Conservation (phyloP, 1,140 invertebrate genomes). For the Ostrea denselamellosa region DNA sequence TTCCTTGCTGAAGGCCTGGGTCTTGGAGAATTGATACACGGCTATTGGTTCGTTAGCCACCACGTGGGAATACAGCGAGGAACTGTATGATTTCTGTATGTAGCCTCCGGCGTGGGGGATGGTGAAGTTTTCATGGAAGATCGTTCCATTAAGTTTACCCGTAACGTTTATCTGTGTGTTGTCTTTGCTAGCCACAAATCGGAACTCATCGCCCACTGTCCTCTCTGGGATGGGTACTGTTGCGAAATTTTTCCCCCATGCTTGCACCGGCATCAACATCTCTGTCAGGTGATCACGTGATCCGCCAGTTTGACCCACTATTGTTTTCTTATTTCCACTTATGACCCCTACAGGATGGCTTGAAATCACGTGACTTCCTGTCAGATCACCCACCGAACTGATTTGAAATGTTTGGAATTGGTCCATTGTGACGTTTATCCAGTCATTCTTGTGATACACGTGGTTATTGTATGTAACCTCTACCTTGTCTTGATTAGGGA, state of each 20-base stretch:
- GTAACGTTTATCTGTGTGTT: constrained; percentile 47
- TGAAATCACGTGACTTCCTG: constrained; percentile 42
- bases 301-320: constrained; percentile 34
- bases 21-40: constrained; percentile 53
- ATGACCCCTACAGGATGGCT: constrained; percentile 43
- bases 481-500: constrained; percentile 26
- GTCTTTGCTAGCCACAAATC: constrained; percentile 60
- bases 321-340: constrained; percentile 54
- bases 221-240: constrained; percentile 59
- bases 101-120: constrained; percentile 49
- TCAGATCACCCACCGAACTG: constrained; percentile 45
- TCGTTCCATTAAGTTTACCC: not conserved
- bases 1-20: constrained; percentile 34
- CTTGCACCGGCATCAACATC: constrained; percentile 60
- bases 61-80: constrained; percentile 42
- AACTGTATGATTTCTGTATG: constrained; percentile 51
- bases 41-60: constrained; percentile 51
- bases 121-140: constrained; percentile 54
- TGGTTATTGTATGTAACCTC: constrained; percentile 49
- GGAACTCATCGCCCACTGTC: constrained; percentile 59
- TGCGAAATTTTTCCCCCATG: constrained; percentile 66
- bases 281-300: constrained; percentile 66
- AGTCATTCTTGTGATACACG: constrained; percentile 55
- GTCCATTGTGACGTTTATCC: constrained; percentile 52
- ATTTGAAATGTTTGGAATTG: constrained; percentile 60